Conservation (phyloP, 2,113 vertebrate genomes). For the Stomatorhinus ivindoensis region DNA sequence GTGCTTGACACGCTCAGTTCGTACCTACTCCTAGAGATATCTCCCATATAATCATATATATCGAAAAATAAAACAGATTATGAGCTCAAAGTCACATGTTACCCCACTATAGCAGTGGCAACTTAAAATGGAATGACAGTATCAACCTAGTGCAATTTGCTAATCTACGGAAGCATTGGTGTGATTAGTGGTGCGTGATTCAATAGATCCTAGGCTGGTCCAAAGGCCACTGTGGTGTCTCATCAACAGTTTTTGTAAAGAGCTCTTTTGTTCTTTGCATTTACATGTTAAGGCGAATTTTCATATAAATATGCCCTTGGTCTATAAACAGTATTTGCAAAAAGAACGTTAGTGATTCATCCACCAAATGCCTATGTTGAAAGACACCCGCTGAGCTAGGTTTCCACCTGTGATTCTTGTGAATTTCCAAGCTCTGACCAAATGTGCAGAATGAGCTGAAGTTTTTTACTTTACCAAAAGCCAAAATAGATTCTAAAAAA, state of each 20-base stretch:
- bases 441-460: not conserved
- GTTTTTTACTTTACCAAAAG: not conserved
- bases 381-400: not conserved
- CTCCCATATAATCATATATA: not conserved
- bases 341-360: not conserved
- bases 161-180: not conserved
- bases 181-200: not conserved
- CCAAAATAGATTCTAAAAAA: not conserved
- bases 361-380: not conserved
- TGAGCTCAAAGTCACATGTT: not conserved
- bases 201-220: not conserved
- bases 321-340: not conserved
- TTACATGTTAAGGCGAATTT: not conserved
- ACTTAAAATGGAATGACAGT: not conserved
- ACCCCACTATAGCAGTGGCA: not conserved
- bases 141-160: not conserved
- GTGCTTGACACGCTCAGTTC: not conserved
- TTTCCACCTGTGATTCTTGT: not conserved
- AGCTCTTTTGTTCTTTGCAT: not conserved
- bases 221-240: not conserved
- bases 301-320: not conserved
- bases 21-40: not conserved
- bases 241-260: not conserved
- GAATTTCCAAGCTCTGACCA: not conserved
- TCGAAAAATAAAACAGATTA: not conserved